Evolutionary conservation across 2,797 vertebrate genomes (phyloP).

Genomic region (Platyrinchus mystaceus): DNA sequence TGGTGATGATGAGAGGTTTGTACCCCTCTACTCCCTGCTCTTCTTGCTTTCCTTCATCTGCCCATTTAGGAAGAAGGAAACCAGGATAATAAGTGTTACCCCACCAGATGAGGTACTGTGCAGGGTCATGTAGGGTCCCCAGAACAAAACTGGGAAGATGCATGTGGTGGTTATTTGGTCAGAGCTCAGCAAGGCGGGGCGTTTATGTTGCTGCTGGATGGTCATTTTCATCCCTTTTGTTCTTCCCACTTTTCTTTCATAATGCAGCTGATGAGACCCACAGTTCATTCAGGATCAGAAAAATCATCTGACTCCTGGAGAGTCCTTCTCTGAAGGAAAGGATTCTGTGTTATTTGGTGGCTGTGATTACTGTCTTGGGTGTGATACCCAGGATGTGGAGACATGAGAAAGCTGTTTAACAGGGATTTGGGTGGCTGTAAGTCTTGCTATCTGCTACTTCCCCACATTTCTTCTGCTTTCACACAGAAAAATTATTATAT

Average conservation of each 20-base stretch:
- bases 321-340: neutral
- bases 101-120: neutral
- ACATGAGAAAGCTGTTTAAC: neutral
- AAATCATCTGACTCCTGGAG: neutral
- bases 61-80: neutral
- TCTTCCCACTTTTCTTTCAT: neutral
- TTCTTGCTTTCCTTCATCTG: neutral
- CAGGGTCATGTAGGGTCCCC: neutral
- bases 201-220: neutral
- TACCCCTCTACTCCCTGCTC: neutral
- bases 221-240: neutral
- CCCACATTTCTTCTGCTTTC: slow-evolving; percentile 14
- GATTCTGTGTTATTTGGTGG: neutral
- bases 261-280: neutral
- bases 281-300: neutral
- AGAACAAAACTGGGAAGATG: neutral
- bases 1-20: neutral
- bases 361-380: neutral
- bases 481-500: slow-evolving; percentile 34
- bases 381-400: neutral
- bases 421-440: neutral
- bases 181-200: neutral
- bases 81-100: neutral
- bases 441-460: neutral
- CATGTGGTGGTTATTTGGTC: neutral